phyloP scores from a whole-genome alignment of 2,888 invertebrate species.

The Pyrochroa serraticornis region DNA sequence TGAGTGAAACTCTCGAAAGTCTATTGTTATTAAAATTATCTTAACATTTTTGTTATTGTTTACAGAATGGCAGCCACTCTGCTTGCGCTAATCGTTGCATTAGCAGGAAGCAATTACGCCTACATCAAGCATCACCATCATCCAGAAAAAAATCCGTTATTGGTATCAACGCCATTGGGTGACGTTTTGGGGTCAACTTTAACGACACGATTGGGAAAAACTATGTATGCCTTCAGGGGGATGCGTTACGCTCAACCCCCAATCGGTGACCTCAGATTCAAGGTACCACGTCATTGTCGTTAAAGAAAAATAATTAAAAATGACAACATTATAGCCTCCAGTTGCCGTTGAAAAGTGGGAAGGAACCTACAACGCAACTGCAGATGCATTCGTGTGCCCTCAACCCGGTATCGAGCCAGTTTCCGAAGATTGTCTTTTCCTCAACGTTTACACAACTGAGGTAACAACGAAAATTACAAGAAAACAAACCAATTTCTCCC shows the following conservation, averaged over 20 bases:
- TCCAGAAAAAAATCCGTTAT: slow-evolving; percentile 5
- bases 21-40: too few relatives aligned
- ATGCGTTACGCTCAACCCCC: slow-evolving; percentile 49
- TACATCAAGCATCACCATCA: too few relatives aligned
- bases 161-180: slow-evolving; percentile 39
- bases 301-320: neutral
- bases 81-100: too few relatives aligned
- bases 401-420: slow-evolving; percentile 47
- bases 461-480: slow-evolving; percentile 41
- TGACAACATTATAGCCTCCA: slow-evolving; percentile 43
- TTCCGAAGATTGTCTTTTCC: slow-evolving; percentile 67
- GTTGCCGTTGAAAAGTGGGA: slow-evolving; percentile 47
- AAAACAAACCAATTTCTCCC: too few relatives aligned
- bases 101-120: too few relatives aligned
- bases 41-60: too few relatives aligned
- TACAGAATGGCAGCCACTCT: too few relatives aligned
- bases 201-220: slow-evolving; percentile 43
- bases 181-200: slow-evolving; percentile 44
- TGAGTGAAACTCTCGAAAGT: too few relatives aligned
- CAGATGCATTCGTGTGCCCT: slow-evolving; percentile 50
- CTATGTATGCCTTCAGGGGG: slow-evolving; percentile 47
- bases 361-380: slow-evolving; percentile 46
- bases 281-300: slow-evolving; percentile 41
- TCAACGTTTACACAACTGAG: slow-evolving; percentile 66
- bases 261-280: slow-evolving; percentile 52